Evolutionary conservation across 2,888 invertebrate species (phyloP).

Genomic region (Chelonus formosanus): DNA sequence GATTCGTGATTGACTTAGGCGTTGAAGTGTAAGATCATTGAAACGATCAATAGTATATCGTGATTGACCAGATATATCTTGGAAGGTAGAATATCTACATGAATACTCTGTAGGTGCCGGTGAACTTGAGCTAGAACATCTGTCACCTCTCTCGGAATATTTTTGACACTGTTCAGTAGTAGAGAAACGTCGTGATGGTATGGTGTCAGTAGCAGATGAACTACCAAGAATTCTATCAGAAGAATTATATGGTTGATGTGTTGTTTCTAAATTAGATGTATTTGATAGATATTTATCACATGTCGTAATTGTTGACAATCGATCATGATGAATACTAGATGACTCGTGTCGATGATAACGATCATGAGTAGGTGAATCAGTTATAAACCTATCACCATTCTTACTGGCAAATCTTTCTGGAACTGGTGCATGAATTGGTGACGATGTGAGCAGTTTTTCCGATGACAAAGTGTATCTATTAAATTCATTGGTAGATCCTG

Average conservation of each 20-base stretch:
- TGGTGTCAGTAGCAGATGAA: constrained; percentile 23
- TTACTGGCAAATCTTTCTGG: constrained; percentile 58
- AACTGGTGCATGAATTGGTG: constrained; percentile 59
- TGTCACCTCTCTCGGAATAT: constrained; percentile 49
- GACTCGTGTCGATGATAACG: constrained; percentile 47
- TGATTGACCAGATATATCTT: constrained; percentile 49
- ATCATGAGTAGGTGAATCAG: constrained; percentile 50
- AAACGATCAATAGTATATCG: constrained; percentile 55
- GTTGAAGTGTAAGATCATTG: constrained; percentile 54
- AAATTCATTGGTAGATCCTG: constrained; percentile 46
- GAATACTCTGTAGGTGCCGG: constrained; percentile 47
- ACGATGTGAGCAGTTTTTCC: constrained; percentile 56
- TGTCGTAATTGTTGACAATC: constrained; percentile 47
- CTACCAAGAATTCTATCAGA: constrained; percentile 19
- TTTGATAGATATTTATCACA: constrained; percentile 54
- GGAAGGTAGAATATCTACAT: constrained; percentile 50
- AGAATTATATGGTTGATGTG: constrained; percentile 52
- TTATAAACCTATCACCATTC: constrained; percentile 47
- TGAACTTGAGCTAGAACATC: constrained; percentile 49
- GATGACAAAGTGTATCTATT: constrained; percentile 52
- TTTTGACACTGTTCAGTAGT: constrained; percentile 54
- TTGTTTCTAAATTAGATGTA: constrained; percentile 55
- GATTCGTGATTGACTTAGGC: constrained; percentile 52
- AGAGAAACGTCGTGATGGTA: constrained; percentile 44
- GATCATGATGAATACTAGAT: constrained; percentile 49